Base-by-base conservation (phyloP, 2,888 invertebrate species). In the Ephialtes manifestator region DNA sequence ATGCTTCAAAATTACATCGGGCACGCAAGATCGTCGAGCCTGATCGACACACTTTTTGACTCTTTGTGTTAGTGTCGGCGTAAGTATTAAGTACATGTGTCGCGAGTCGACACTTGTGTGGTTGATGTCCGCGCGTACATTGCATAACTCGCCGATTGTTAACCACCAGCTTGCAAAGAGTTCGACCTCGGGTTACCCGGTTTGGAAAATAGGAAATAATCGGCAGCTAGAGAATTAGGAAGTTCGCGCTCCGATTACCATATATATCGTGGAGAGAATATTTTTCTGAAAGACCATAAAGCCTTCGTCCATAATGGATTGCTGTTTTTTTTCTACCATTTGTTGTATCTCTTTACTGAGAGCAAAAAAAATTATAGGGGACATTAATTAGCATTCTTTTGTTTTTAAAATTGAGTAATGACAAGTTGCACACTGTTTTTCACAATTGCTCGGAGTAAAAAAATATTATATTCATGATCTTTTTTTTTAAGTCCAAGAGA, bases 21-120 rank as follows among this genome's bases (percentile, higher is more conserved):
- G 70, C 82, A 85, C 82, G 85, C 85, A 82, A 80, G 82, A 85
- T 85, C 76, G 82, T 85, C 82, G 76, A 82, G 85, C 65, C 67
- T 72, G 67, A 82, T 85, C 82, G 79, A 80, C 85, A 82, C 76
- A 60, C 72, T 74, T 81, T 70, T 79, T 75, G 55, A 63, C 70
- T 65, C 43, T 72, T 51, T 75, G 70, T 63, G 63, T 20, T 20
- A 68, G 15, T 4, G 24, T 53, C 60, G 35, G 15, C 28, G 48
- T 60, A 51, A 68, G 39, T 76, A 67, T 39, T 60, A 51, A 68
- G 39, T 79, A 60, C 55, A 53, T 51, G 53, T 67, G 51, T 80
- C 70, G 20, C 53, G 55, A n/a, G 28, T 43, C 46, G 24, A 63
- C 55, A 48, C 48, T 76, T 51, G 55, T 74, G 76, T 72, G 70